Evolutionary conservation across 2,888 invertebrate species (phyloP).

Genomic region (Ephialtes manifestator): DNA sequence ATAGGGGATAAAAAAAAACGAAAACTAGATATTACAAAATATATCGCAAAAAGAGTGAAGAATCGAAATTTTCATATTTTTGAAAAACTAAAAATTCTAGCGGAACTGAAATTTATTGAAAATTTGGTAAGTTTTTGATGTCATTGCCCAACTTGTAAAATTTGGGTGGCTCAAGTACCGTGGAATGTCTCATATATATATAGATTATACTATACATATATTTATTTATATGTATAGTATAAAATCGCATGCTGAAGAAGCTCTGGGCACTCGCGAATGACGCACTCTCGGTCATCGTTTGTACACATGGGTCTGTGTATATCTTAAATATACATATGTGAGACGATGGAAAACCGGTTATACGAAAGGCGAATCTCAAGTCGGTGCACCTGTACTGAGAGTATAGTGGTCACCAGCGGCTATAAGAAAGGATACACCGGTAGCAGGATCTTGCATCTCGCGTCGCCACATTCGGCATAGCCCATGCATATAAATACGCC

Average conservation of each 20-base stretch:
- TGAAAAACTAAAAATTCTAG: too few species aligned
- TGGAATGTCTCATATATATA: too few species aligned
- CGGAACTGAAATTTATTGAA: too few species aligned
- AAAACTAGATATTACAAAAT: too few species aligned
- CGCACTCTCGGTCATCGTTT: constrained; percentile 51
- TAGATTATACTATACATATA: too few species aligned
- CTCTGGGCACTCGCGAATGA: constrained; percentile 43
- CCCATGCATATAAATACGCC: constrained; percentile 19
- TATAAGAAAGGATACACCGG: constrained; percentile 28
- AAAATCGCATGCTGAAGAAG: constrained; percentile 34
- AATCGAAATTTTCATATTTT: too few species aligned
- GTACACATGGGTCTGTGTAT: constrained; percentile 21
- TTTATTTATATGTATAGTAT: not conserved
- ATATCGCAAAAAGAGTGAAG: too few species aligned
- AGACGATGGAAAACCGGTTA: constrained; percentile 54
- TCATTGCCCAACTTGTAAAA: too few species aligned
- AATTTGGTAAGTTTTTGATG: too few species aligned
- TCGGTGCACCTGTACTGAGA: constrained; percentile 61
- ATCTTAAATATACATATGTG: constrained; percentile 36
- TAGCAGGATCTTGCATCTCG: constrained; percentile 17
- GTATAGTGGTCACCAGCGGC: constrained; percentile 31
- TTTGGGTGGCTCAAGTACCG: too few species aligned
- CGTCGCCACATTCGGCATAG: constrained; percentile 45
- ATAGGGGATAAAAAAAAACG: too few species aligned
- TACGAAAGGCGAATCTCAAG: constrained; percentile 49